A percentile compares a stretch with the other conserved stretches of the same genome.
Evolutionary conservation across 2,113 vertebrate species (phyloP).

Genomic region (Scomber scombrus): DNA sequence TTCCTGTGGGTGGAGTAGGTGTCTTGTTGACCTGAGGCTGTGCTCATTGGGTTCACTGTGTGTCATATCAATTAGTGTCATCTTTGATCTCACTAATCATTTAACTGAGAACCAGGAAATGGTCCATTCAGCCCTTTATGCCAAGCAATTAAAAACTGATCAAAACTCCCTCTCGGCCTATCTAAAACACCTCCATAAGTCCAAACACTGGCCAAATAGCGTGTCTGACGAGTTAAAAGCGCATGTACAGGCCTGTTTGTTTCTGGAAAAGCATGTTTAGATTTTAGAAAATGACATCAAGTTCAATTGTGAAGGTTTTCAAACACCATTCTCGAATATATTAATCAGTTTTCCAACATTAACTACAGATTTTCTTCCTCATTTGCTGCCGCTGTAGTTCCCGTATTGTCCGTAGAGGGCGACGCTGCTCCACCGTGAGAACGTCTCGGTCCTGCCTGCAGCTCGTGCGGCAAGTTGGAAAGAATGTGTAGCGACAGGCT

Average conservation of each 20-base stretch:
- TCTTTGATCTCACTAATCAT: slow-evolving; percentile 78
- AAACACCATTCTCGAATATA: slow-evolving; percentile 21
- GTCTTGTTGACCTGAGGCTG: slow-evolving; percentile 60
- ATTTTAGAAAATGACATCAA: slow-evolving; percentile 33
- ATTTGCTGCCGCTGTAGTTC: slow-evolving; percentile 16
- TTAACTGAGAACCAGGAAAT: slow-evolving; percentile 74
- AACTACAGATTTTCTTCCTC: slow-evolving; percentile 8
- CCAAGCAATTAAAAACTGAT: slow-evolving; percentile 74
- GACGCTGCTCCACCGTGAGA: slow-evolving; percentile 38
- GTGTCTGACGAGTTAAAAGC: slow-evolving; percentile 19
- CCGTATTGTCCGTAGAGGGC: slow-evolving; percentile 58
- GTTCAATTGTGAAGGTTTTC: slow-evolving; percentile 43
- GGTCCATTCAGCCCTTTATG: slow-evolving; percentile 63
- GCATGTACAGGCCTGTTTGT: slow-evolving; percentile 1
- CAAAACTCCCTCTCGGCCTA: slow-evolving; percentile 58
- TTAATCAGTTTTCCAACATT: slow-evolving; percentile 29
- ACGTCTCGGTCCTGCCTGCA: not conserved
- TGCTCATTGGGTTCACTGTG: slow-evolving; percentile 63
- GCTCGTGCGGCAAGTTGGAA: slow-evolving; percentile 31
- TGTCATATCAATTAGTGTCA: slow-evolving; percentile 74
- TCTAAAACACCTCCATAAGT: slow-evolving; percentile 53
- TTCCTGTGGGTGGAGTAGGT: slow-evolving; percentile 70
- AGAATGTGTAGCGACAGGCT: slow-evolving; percentile 31
- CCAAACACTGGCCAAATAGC: slow-evolving; percentile 25
- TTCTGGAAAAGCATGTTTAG: slow-evolving; percentile 38